phyloP scores from a whole-genome alignment of 2,888 invertebrate genomes.

The Melolontha melolontha region DNA sequence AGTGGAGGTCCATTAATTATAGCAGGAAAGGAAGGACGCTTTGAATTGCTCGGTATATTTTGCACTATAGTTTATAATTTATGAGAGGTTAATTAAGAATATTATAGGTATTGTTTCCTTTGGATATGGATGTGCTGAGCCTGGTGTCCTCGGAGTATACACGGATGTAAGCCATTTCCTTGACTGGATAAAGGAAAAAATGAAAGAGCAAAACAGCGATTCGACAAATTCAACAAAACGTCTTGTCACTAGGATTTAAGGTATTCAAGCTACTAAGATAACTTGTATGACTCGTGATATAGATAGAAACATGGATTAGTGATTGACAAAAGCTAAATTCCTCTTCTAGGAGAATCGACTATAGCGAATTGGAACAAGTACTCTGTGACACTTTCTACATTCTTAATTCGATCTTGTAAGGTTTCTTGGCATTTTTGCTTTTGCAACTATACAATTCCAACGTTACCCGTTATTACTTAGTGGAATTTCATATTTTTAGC shows the following conservation, averaged over 20 bases:
- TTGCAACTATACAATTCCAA: not conserved
- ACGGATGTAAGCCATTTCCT: slow-evolving; percentile 72
- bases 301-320: too few species aligned
- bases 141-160: slow-evolving; percentile 70
- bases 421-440: not conserved
- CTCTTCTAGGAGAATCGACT: slow-evolving; percentile 3
- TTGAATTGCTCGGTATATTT: slow-evolving; percentile 70
- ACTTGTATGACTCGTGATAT: not conserved
- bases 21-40: slow-evolving; percentile 68
- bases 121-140: slow-evolving; percentile 75
- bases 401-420: slow-evolving; percentile 34
- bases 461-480: too few species aligned
- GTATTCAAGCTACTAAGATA: not conserved
- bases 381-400: slow-evolving; percentile 30
- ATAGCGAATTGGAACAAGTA: slow-evolving; percentile 31
- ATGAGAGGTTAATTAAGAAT: slow-evolving; percentile 11
- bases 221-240: not conserved
- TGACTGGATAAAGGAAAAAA: slow-evolving; percentile 67
- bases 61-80: not conserved
- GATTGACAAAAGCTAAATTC: not conserved
- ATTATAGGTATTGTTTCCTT: slow-evolving; percentile 74
- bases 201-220: slow-evolving; percentile 38
- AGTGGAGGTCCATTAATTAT: slow-evolving; percentile 74
- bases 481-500: too few species aligned
- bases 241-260: too few species aligned